A percentile compares a stretch with the other conserved stretches of the same genome.
Evolutionary conservation across 1,140 invertebrate genomes (phyloP).

Genomic region (Neodiprion lecontei): DNA sequence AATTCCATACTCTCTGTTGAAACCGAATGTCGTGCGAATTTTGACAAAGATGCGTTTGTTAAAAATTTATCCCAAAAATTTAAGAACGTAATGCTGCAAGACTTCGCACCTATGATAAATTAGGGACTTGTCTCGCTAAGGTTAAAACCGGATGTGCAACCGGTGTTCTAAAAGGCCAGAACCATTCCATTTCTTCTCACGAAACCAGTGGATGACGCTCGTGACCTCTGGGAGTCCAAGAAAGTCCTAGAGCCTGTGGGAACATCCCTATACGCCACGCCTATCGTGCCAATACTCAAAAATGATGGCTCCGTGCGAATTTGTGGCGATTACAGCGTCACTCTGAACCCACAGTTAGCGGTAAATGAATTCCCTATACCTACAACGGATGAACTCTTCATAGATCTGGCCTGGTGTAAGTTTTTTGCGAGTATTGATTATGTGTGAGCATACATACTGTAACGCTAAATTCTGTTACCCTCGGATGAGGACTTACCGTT

Average conservation of each 20-base stretch:
- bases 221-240: conserved; percentile 32
- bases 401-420: conserved; percentile 28
- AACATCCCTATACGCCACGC: conserved; percentile 31
- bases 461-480: too few relatives aligned
- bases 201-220: neutral
- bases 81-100: conserved; percentile 1
- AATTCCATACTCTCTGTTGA: neutral
- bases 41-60: conserved; percentile 10
- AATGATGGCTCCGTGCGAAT: conserved; percentile 38
- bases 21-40: conserved; percentile 2
- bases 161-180: conserved; percentile 24
- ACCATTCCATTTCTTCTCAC: conserved; percentile 31
- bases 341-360: conserved; percentile 34
- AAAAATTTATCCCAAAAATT: neutral
- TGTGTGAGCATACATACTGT: conserved; percentile 32
- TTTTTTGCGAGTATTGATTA: conserved; percentile 32
- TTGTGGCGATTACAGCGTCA: conserved; percentile 40
- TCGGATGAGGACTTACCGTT: too few relatives aligned
- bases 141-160: conserved; percentile 18
- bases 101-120: neutral
- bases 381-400: conserved; percentile 34
- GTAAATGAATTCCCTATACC: conserved; percentile 42
- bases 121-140: neutral
- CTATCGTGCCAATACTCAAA: conserved; percentile 34
- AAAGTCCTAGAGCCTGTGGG: conserved; percentile 28